phyloP scores from a whole-genome alignment of 2,113 vertebrate species.

The Sardina pilchardus region DNA sequence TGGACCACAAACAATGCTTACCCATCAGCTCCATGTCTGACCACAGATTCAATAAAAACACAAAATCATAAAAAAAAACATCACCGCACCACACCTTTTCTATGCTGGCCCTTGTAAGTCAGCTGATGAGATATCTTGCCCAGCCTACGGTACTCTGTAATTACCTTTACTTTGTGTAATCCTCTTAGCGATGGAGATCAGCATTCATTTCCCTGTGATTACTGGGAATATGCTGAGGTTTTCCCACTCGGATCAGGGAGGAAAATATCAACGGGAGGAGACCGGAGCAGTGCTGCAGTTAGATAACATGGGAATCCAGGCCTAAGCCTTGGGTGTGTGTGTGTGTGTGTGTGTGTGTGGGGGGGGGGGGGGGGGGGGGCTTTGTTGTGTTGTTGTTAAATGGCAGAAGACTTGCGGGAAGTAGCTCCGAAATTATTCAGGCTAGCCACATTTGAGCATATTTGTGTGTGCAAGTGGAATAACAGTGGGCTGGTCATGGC shows the following conservation, averaged over 20 bases:
- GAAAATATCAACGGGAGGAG: conserved; percentile 28
- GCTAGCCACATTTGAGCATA: conserved; percentile 10
- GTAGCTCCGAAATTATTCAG: conserved; percentile 39
- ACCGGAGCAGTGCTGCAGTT: conserved; percentile 25
- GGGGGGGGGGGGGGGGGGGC: conserved; percentile 25
- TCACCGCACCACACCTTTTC: no score
- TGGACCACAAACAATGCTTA: neutral
- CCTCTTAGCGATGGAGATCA: conserved; percentile 37
- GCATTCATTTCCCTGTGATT: conserved; percentile 39
- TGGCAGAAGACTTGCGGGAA: conserved; percentile 30
- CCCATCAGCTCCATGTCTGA: neutral
- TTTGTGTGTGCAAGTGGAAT: conserved; percentile 31
- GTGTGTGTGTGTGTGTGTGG: no score
- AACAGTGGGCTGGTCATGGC: conserved; percentile 31
- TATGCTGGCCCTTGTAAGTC: neutral
- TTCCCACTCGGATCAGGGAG: conserved; percentile 37
- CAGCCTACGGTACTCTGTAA: conserved; percentile 35
- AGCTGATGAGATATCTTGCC: conserved; percentile 1
- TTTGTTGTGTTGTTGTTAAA: conserved; percentile 14
- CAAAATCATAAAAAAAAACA: no score
- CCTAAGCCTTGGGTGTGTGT: no score
- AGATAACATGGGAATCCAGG: conserved; percentile 28
- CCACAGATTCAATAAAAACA: neutral
- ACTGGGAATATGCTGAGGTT: conserved; percentile 32
- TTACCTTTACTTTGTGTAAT: conserved; percentile 42